Evolutionary conservation across 2,113 vertebrate genomes (phyloP).

Genomic region (Otus sunia): DNA sequence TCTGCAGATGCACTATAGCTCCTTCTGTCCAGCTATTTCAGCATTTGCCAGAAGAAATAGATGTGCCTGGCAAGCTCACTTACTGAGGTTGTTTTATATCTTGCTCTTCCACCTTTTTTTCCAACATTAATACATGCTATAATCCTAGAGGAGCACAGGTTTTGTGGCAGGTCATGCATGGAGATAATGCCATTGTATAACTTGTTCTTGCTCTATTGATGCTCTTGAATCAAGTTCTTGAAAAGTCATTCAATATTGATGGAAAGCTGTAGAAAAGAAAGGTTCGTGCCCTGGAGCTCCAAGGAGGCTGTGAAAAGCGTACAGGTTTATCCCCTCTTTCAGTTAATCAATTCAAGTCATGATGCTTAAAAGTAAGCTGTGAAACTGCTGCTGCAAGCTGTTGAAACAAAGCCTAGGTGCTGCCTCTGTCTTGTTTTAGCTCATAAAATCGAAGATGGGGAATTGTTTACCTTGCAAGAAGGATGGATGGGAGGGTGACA

Average conservation of each 20-base stretch:
- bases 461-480: conserved; percentile 1
- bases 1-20: background rate
- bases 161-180: background rate
- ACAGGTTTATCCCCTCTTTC: background rate
- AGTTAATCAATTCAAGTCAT: background rate
- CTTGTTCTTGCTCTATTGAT: background rate
- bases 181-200: background rate
- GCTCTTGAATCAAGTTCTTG: background rate
- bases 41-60: background rate
- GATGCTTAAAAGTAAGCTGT: background rate
- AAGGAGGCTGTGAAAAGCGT: background rate
- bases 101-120: background rate
- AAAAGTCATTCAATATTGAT: background rate
- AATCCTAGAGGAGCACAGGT: background rate
- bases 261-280: background rate
- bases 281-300: background rate
- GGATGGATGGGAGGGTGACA: background rate
- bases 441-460: background rate
- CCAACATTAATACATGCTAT: background rate
- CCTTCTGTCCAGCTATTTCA: background rate
- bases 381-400: background rate
- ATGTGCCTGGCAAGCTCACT: background rate
- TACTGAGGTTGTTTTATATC: background rate
- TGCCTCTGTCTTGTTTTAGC: background rate
- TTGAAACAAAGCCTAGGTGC: conserved; percentile 16